Conservation (phyloP, 2,797 vertebrate genomes). For the Sphenopsis melanotis region DNA sequence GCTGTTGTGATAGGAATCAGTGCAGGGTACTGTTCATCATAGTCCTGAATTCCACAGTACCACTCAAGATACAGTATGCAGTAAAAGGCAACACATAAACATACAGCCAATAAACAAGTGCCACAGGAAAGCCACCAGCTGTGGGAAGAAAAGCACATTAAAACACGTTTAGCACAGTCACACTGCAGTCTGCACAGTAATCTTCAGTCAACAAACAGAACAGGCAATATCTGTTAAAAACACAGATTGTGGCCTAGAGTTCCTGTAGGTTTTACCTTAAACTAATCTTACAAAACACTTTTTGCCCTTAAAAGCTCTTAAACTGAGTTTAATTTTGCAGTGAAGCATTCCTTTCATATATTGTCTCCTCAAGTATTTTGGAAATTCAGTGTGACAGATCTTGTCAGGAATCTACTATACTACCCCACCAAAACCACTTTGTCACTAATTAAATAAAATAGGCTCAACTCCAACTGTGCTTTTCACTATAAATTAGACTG, state of each 20-base stretch:
- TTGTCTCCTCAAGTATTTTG: background rate
- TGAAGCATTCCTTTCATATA: background rate
- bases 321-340: background rate
- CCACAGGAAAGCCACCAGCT: slow-evolving; percentile 91
- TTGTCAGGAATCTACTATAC: background rate
- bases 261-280: background rate
- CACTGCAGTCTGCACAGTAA: background rate
- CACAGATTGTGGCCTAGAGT: background rate
- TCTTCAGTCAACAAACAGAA: background rate
- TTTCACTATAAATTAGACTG: background rate
- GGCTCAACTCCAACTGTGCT: background rate
- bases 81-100: slow-evolving; percentile 84
- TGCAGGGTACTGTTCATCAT: slow-evolving; percentile 85
- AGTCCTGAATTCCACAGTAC: slow-evolving; percentile 86
- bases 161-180: background rate
- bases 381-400: background rate
- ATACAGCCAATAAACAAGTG: slow-evolving; percentile 75
- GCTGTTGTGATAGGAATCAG: slow-evolving; percentile 88
- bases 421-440: background rate
- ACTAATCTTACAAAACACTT: background rate
- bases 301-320: background rate
- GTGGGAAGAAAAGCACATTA: background rate
- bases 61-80: slow-evolving; percentile 95
- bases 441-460: background rate
- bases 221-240: background rate